Evolutionary conservation across 2,797 vertebrate species (phyloP).

Genomic region (Tokudaia tokunoshimensis): DNA sequence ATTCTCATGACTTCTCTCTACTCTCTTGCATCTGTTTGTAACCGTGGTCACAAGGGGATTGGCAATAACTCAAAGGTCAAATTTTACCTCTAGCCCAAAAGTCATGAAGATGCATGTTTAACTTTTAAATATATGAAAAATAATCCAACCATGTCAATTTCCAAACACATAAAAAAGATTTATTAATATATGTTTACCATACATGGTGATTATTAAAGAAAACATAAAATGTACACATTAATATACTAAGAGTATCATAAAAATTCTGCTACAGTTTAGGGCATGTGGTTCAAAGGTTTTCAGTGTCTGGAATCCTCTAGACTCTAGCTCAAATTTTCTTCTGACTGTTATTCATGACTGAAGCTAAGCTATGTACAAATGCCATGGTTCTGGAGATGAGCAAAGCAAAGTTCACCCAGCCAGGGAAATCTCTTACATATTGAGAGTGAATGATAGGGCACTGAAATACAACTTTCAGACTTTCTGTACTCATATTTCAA

Average conservation of each 20-base stretch:
- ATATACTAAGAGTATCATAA: neutral
- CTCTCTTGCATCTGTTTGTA: neutral
- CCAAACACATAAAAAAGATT: neutral
- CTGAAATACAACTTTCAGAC: neutral
- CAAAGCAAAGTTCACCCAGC: neutral
- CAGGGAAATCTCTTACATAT: neutral
- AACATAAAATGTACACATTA: neutral
- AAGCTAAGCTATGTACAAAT: neutral
- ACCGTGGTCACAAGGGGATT: neutral
- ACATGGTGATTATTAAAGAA: neutral
- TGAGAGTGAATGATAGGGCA: neutral
- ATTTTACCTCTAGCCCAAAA: neutral
- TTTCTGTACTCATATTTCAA: neutral
- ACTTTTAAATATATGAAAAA: constrained; percentile 5
- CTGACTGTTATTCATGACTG: neutral
- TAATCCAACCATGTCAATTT: neutral
- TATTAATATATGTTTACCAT: neutral
- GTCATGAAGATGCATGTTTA: neutral
- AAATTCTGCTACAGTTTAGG: constrained; percentile 15
- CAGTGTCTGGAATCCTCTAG: neutral
- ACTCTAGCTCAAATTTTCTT: neutral
- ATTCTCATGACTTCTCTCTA: neutral
- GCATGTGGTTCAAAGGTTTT: neutral
- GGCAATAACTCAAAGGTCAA: constrained; percentile 2
- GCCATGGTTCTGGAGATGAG: neutral